A percentile compares a stretch with the other conserved stretches of the same genome.
These are phyloP conservation scores for Penaeus indicus DNA, from an alignment of 1,140 invertebrate genomes.

Conservation along the genomic window DNA sequence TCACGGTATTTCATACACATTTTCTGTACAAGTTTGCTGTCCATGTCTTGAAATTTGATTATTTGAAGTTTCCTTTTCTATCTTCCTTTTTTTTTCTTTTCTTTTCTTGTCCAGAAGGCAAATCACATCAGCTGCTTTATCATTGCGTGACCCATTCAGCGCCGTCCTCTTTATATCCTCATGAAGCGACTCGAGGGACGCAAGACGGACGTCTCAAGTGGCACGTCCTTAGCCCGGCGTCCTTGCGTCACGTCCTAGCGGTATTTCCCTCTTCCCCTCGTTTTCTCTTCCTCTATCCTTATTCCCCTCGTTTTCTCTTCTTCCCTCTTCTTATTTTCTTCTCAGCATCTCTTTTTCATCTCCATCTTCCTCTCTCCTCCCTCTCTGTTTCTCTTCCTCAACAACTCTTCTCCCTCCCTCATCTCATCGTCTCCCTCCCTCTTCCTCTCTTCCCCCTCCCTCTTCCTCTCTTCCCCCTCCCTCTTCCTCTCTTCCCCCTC, in stretches of 20 bases:
- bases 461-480: neutral
- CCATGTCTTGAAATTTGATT: too few relatives aligned
- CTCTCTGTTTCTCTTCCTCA: neutral
- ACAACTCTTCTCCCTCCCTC: neutral
- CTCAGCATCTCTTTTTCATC: slow-evolving; percentile 10
- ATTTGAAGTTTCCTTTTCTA: too few relatives aligned
- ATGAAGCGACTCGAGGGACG: too few relatives aligned
- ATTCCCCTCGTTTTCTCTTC: neutral
- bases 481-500: neutral
- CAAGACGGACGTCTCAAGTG: too few relatives aligned
- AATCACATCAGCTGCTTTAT: too few relatives aligned
- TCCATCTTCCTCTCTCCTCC: neutral
- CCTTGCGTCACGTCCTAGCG: neutral
- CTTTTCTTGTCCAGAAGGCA: too few relatives aligned
- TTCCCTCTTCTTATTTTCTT: neutral
- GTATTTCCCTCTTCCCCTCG: neutral
- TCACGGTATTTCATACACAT: too few relatives aligned
- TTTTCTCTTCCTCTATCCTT: neutral
- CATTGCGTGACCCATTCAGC: too few relatives aligned
- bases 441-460: neutral
- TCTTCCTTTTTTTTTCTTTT: too few relatives aligned
- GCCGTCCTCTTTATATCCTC: too few relatives aligned
- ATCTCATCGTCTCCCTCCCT: neutral
- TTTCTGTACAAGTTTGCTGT: too few relatives aligned
- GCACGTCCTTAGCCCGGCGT: too few relatives aligned